Evolutionary conservation across 2,888 invertebrate species (phyloP), one percentile per base, ranked within the genome.

Genomic region (Heliconius sara): DNA sequence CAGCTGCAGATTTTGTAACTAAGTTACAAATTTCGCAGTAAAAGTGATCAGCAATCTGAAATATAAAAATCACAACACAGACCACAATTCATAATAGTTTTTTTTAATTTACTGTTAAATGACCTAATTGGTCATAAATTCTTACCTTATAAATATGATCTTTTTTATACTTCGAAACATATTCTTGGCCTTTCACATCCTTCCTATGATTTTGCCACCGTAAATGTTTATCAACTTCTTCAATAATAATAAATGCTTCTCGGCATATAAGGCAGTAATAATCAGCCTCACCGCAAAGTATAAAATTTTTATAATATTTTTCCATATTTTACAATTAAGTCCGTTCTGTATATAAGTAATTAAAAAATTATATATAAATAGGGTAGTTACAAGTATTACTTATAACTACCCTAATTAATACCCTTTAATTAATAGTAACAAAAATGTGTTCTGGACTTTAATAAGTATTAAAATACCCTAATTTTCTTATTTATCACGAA

Each of bases 11-110:
- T 27, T 76, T 60, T 25, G 82, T 67, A 3, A 83, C 43, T 7
- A 88, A 78, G 80, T 92, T 93, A 79, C 93, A 93, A 27, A 85
- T 67, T 83, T 88, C 88, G 79, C 93, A 93, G 82, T 92, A 93
- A 81, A 85, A 91, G 13, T 83, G 63, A 1, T 85, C 83, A 22
- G 82, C 83, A 9, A 91, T 78, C 93, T 93, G 87, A 77, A 89
- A 90, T 13, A 19, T 34, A 52, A 73, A 47, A 12, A 39, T 27
- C 19, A 16, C 47, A 65, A 65, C 25, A 66, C 9, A 43, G 13
- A n/a, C 19, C 22, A 52, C 25, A 72, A 9, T 5, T 12, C 19
- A 52, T 27, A 27, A 19, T 52, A 72, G 16, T 72, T 9, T 74
- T 3, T 3, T 30, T 10, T 52, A 22, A 30, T 30, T 60, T 16